Evolutionary conservation across 1,140 invertebrate species (phyloP).

Genomic region (Lordiphosa collinella): DNA sequence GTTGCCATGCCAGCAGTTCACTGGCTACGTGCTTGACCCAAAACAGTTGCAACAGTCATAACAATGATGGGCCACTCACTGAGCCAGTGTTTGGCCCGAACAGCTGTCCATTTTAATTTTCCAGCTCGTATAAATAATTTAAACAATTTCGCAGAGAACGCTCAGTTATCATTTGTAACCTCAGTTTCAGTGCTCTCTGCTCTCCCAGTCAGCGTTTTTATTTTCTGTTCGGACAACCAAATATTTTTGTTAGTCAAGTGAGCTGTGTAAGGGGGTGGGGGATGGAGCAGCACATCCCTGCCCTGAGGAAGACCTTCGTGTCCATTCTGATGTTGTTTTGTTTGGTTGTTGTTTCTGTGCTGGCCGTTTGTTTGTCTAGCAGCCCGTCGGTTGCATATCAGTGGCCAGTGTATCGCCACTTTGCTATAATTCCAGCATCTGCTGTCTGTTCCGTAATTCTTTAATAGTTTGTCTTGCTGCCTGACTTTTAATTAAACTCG

Average conservation of each 20-base stretch:
- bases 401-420: constrained; percentile 41
- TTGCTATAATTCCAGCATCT: constrained; percentile 29
- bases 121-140: constrained; percentile 67
- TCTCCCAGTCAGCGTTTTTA: constrained; percentile 19
- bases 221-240: constrained; percentile 20
- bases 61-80: constrained; percentile 29
- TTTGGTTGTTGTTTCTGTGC: constrained; percentile 24
- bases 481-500: constrained; percentile 53
- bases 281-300: constrained; percentile 3
- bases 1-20: constrained; percentile 1
- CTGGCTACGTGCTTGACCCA: constrained; percentile 46
- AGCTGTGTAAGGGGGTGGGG: not conserved
- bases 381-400: constrained; percentile 58
- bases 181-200: constrained; percentile 10
- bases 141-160: constrained; percentile 55
- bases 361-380: constrained; percentile 33
- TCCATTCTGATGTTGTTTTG: constrained; percentile 16
- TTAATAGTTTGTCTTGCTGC: constrained; percentile 37
- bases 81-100: constrained; percentile 14
- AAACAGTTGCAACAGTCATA: constrained; percentile 54
- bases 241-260: constrained; percentile 43
- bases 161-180: constrained; percentile 40
- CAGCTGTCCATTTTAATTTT: constrained; percentile 68
- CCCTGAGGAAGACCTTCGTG: constrained; percentile 15
- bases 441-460: constrained; percentile 28